phyloP scores from a whole-genome alignment of 1,140 invertebrate genomes.

The Orchesella cincta region DNA sequence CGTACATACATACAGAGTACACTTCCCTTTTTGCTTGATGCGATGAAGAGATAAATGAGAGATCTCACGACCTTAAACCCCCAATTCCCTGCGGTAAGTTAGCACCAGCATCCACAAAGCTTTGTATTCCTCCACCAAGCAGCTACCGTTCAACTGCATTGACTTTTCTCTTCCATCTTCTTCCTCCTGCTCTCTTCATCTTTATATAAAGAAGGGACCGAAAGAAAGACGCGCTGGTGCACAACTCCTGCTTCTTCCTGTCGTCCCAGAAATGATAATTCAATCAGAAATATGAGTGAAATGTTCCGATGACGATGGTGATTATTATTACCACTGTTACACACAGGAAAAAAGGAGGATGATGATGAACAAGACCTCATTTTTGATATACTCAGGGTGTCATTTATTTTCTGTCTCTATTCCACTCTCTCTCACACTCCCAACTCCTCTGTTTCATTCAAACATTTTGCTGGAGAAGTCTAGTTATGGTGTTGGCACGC shows the following conservation, averaged over 20 bases:
- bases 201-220: too few species aligned
- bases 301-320: conserved; percentile 9
- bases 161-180: conserved; percentile 18
- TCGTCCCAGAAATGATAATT: conserved; percentile 29
- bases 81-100: conserved; percentile 27
- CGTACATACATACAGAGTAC: background rate
- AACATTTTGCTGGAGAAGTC: background rate
- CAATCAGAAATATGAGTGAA: conserved; percentile 30
- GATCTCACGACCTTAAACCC: conserved; percentile 29
- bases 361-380: background rate
- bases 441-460: background rate
- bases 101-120: conserved; percentile 12
- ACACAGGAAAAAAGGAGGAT: background rate
- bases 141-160: background rate
- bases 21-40: background rate
- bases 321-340: conserved; percentile 12
- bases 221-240: too few species aligned
- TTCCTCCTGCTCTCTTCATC: background rate
- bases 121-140: background rate
- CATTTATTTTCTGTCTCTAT: conserved; percentile 22
- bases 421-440: background rate
- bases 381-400: conserved; percentile 2
- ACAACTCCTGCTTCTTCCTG: background rate
- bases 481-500: conserved; percentile 10
- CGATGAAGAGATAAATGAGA: conserved; percentile 28